Percentiles rank a stretch among this genome's conserved stretches.
These are phyloP conservation scores for Napeogenes inachia DNA, from an alignment of 2,888 invertebrate species.

Conservation along the genomic window DNA sequence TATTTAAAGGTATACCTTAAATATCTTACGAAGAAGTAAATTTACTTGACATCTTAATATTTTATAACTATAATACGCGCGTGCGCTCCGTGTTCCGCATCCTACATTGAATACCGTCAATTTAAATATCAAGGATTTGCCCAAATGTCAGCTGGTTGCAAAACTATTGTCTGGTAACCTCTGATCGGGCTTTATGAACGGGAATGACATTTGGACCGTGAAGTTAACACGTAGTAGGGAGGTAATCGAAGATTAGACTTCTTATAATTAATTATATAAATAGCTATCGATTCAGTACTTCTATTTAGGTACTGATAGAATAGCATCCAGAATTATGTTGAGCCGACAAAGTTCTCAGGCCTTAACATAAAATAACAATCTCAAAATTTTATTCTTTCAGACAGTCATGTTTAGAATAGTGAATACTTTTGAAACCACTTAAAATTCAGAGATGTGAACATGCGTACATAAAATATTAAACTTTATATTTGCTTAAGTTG, in stretches of 20 bases:
- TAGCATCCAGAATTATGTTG: too few relatives aligned
- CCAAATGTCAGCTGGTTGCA: constrained; percentile 69
- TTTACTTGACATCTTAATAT: constrained; percentile 5
- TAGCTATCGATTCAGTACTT: too few relatives aligned
- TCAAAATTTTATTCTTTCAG: background rate
- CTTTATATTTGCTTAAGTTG: background rate
- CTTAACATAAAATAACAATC: background rate
- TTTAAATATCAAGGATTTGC: constrained; percentile 74
- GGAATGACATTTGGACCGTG: constrained; percentile 27
- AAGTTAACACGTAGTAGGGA: too few relatives aligned
- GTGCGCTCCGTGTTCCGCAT: constrained; percentile 49
- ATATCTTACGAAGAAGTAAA: background rate
- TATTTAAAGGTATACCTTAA: background rate
- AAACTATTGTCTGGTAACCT: constrained; percentile 61
- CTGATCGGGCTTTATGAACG: constrained; percentile 36
- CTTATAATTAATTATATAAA: too few relatives aligned
- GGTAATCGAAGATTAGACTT: too few relatives aligned
- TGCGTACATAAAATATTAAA: background rate
- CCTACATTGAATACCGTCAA: constrained; percentile 67
- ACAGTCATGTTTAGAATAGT: constrained; percentile 3
- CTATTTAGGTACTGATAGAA: too few relatives aligned
- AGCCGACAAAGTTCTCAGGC: background rate
- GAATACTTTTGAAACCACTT: background rate
- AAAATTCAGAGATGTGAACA: background rate
- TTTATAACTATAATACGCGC: constrained; percentile 14